Evolutionary conservation across 2,797 vertebrate genomes (phyloP).

Genomic region (Microctenopoma stevenorrisi): DNA sequence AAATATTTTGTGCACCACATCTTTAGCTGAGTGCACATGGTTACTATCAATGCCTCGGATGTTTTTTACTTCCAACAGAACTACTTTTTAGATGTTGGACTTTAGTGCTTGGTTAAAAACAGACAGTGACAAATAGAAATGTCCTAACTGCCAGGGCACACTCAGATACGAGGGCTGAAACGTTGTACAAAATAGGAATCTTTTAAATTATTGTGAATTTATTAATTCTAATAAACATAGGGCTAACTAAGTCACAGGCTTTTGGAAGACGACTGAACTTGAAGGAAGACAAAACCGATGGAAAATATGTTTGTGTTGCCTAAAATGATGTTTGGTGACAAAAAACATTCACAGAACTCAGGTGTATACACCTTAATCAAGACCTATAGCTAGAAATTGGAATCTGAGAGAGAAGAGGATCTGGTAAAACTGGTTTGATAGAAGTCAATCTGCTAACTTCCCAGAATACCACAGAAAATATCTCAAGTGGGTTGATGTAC

Average conservation of each 20-base stretch:
- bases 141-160: neutral
- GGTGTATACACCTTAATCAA: no score
- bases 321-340: no score
- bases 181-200: neutral
- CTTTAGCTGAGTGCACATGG: constrained; percentile 2
- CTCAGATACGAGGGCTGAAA: neutral
- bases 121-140: neutral
- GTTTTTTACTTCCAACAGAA: neutral
- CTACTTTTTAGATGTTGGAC: neutral
- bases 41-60: constrained; percentile 11
- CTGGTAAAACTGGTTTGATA: neutral
- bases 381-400: no score
- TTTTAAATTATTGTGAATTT: neutral
- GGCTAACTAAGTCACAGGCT: no score
- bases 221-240: no score
- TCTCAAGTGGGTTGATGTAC: constrained; percentile 5
- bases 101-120: neutral
- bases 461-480: no score
- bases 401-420: no score
- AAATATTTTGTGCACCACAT: neutral
- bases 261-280: no score
- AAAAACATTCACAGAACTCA: no score
- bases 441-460: neutral
- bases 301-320: no score
- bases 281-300: no score